Percentiles rank a stretch among this genome's conserved stretches.
These are phyloP conservation scores for Drosophila hamatofila DNA, from an alignment of 2,888 invertebrate genomes.

Conservation along the genomic window DNA sequence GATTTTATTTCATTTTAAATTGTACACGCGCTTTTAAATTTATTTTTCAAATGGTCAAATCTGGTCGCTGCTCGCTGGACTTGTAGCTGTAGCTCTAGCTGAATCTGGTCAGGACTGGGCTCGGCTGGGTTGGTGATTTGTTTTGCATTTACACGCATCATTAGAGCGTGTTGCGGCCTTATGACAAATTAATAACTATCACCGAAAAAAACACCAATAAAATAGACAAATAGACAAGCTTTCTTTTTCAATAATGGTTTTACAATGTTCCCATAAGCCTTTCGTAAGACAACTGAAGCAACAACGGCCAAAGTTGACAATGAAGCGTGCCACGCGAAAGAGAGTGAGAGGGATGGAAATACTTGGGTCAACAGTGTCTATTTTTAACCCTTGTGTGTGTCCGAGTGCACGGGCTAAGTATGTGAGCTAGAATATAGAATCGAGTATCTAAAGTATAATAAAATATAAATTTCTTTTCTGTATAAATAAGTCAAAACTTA, in stretches of 20 bases:
- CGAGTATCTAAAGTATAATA: background rate
- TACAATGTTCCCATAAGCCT: conserved; percentile 41
- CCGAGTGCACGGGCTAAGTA: background rate
- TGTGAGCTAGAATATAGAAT: background rate
- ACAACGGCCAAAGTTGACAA: conserved; percentile 8
- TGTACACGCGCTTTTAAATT: conserved; percentile 63
- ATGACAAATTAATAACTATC: conserved; percentile 73
- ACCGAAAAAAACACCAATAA: conserved; percentile 20
- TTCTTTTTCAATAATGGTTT: conserved; percentile 67
- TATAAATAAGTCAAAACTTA: background rate
- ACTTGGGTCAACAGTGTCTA: conserved; percentile 19
- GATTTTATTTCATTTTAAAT: conserved; percentile 74
- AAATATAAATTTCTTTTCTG: background rate
- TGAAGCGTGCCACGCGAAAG: conserved; percentile 51
- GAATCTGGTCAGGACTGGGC: background rate
- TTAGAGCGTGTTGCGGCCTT: conserved; percentile 61
- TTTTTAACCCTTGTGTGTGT: conserved; percentile 52
- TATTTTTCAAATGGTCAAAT: conserved; percentile 37
- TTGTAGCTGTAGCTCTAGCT: background rate
- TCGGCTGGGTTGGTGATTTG: conserved; percentile 24
- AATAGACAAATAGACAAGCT: conserved; percentile 67
- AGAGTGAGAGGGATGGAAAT: background rate
- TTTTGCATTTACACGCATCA: conserved; percentile 75
- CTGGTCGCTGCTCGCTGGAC: conserved; percentile 12
- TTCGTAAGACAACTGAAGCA: conserved; percentile 38